Base-by-base conservation (phyloP, 2,888 invertebrate species). In the Melanostoma scalare region DNA sequence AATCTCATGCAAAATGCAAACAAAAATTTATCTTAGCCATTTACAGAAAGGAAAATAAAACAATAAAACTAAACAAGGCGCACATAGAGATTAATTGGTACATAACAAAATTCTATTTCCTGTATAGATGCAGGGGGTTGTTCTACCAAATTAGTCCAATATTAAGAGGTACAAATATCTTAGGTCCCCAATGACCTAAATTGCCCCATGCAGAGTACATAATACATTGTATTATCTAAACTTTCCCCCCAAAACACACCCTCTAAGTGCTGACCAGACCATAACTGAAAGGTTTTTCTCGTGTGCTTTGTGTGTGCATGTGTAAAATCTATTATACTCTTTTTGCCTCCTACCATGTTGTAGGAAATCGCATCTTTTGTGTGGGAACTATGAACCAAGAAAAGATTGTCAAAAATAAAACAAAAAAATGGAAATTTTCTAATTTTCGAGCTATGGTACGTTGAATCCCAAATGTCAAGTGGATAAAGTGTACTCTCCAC, bases 1-100 rank as follows among this genome's bases (percentile, higher is more conserved):
- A n/a, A 63, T 67, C 46, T 6, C 78, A 78, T 81, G 71, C 80
- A 67, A 63, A 61, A 77, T 58, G 74, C 67, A 77, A 67, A 44
- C 33, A 52, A 58, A 55, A 67, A 61, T n/a, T 71, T 20, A 20
- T 20, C 20, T 20, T 20, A 20, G 20, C 20, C 20, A 20, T 20
- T 20, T 20, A 8, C 56, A 36, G 56, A 65, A 44, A 31, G 6
- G 9, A 46, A 38, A 40, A 40, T 40, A 40, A 40, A 60, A 42
- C 38, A 56, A 56, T 20, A 75, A 42, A 72, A 68, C 38, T 40
- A 53, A 30, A 44, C 55, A 79, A 74, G 60, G 67, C 42, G 31
- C 40, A 60, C 9, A 40, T n/a, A 67, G 42, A 36, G 58, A 53
- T 60, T 31, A 36, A 73, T 48, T 40, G n/a, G 48, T 44, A 60